Evolutionary conservation across 2,113 vertebrate species (phyloP).

Genomic region (Rhodinocichla rosea): DNA sequence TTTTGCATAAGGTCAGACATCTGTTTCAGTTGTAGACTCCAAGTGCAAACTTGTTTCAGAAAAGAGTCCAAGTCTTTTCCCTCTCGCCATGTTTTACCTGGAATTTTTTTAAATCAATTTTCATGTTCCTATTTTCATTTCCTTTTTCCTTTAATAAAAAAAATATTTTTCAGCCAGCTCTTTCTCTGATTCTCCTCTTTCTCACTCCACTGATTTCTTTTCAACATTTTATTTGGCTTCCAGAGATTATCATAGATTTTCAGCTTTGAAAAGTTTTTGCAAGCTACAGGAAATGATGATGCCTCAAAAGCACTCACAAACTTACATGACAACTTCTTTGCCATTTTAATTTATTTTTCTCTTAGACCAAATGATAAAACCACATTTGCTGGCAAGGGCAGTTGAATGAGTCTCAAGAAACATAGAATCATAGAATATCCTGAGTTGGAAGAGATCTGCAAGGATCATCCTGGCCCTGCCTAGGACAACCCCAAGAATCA

Average conservation of each 20-base stretch:
- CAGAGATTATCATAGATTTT: neutral
- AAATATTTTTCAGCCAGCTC: neutral
- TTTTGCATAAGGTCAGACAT: neutral
- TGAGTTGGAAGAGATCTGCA: neutral
- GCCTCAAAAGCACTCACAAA: neutral
- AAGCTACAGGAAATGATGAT: neutral
- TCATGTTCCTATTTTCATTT: neutral
- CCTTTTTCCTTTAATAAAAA: neutral
- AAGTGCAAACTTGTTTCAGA: neutral
- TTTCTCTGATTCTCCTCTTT: neutral
- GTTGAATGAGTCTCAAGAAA: neutral
- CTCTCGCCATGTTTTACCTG: neutral
- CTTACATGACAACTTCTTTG: neutral
- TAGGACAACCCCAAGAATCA: neutral
- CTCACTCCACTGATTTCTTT: neutral
- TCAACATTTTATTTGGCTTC: neutral
- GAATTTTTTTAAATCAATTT: neutral
- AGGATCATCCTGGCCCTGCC: neutral
- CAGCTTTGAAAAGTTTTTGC: neutral
- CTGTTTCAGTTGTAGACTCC: neutral
- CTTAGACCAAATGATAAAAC: neutral
- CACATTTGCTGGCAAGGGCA: neutral
- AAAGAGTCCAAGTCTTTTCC: neutral
- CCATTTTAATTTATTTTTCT: neutral
- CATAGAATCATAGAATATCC: neutral